These are phyloP conservation scores for Drosophila azteca DNA, from an alignment of 1,140 invertebrate species.

Conservation along the genomic window DNA sequence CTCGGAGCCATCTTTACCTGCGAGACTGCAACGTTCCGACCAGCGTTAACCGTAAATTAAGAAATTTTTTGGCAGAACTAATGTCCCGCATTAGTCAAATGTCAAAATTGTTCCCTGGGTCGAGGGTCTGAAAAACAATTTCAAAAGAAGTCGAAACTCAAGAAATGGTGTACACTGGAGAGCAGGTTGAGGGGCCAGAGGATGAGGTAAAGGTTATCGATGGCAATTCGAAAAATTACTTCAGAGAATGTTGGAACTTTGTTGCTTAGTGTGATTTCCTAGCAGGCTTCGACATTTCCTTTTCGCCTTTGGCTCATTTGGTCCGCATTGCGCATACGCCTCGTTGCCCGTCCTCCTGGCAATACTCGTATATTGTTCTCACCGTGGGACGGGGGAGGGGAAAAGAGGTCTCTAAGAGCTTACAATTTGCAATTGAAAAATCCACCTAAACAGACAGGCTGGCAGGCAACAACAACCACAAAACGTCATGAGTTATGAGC, in stretches of 20 bases:
- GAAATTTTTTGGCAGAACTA: constrained; percentile 80
- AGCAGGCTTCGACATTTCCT: constrained; percentile 5
- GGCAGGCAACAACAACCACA: constrained; percentile 21
- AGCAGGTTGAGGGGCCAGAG: constrained; percentile 1
- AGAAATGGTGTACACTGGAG: constrained; percentile 15
- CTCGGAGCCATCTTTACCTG: constrained; percentile 12
- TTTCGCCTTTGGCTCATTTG: constrained; percentile 44
- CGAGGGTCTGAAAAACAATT: constrained; percentile 51
- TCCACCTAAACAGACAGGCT: constrained; percentile 7
- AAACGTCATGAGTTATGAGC: constrained; percentile 69
- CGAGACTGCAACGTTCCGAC: constrained; percentile 17
- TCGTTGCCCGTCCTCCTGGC: constrained; percentile 40
- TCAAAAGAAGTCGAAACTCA: constrained; percentile 31
- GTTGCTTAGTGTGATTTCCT: constrained; percentile 17
- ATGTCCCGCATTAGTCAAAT: constrained; percentile 76
- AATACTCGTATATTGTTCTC: constrained; percentile 21
- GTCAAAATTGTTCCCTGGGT: constrained; percentile 59
- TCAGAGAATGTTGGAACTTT: not conserved
- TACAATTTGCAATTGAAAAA: constrained; percentile 46
- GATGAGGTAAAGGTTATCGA: too few relatives aligned
- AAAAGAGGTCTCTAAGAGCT: constrained; percentile 15
- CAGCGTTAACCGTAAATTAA: constrained; percentile 68
- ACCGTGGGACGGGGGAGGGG: too few relatives aligned
- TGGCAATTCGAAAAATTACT: not conserved
- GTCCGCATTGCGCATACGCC: constrained; percentile 39